phyloP scores from a whole-genome alignment of 2,113 vertebrate species.

The Zosterops lateralis region DNA sequence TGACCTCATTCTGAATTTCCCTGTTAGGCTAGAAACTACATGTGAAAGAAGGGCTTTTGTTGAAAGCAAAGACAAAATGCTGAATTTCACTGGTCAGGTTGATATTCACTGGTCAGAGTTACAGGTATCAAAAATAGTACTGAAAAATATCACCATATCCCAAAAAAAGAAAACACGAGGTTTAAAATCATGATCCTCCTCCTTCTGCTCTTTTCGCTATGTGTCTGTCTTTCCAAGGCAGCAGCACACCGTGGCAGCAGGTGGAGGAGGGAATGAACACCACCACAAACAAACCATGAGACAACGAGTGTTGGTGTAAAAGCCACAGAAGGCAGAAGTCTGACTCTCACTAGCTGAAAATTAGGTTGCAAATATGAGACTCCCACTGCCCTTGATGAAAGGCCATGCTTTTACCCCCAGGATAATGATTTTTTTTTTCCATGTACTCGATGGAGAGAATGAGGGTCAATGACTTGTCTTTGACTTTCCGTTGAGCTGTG shows the following conservation, averaged over 20 bases:
- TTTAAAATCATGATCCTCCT: not conserved
- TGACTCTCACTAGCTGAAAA: not conserved
- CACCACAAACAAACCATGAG: not conserved
- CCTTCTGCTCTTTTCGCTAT: not conserved
- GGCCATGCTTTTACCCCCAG: not conserved
- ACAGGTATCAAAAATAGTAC: not conserved
- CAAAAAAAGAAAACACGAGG: not conserved
- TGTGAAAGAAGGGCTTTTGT: not conserved
- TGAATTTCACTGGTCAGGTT: not conserved
- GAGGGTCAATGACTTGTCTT: not conserved
- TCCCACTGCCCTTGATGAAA: not conserved
- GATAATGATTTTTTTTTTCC: not conserved
- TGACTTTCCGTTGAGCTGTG: not conserved
- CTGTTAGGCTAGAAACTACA: not conserved
- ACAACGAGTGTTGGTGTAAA: rapidly evolving
- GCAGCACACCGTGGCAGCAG: not conserved
- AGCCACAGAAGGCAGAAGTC: not conserved
- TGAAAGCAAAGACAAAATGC: not conserved
- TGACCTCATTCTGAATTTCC: not conserved
- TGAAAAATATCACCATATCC: not conserved
- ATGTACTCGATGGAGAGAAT: not conserved
- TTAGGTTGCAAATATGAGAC: not conserved
- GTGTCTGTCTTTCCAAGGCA: not conserved
- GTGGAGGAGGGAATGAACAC: not conserved
- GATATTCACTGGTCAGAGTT: not conserved